Percentiles rank a stretch among this genome's conserved stretches.
Conservation (phyloP, 2,113 vertebrate genomes). For the Alligator mississippiensis region DNA sequence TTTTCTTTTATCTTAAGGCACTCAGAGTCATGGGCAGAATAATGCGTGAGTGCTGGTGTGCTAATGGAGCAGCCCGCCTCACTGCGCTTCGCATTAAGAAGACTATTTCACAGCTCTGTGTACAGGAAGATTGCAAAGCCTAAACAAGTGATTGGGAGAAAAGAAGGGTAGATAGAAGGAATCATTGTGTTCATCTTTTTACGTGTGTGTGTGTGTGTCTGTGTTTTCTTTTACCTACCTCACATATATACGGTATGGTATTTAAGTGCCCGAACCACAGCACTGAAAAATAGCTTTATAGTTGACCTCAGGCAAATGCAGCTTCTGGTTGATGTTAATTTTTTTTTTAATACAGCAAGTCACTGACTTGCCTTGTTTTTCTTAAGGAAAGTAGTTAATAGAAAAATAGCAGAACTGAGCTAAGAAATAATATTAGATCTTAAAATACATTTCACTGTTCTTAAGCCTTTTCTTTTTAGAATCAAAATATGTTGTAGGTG, state of each 20-base stretch:
- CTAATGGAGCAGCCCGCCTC: slow-evolving; percentile 89
- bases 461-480: slow-evolving; percentile 14
- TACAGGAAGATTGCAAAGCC: slow-evolving; percentile 81
- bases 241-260: slow-evolving; percentile 47
- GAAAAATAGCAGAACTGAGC: background rate
- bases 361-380: background rate
- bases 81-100: slow-evolving; percentile 97
- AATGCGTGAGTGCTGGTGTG: slow-evolving; percentile 96
- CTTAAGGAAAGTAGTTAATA: background rate
- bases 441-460: background rate
- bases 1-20: slow-evolving; percentile 74
- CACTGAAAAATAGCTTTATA: background rate
- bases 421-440: background rate
- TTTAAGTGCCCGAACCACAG: slow-evolving; percentile 32
- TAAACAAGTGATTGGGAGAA: background rate
- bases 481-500: background rate
- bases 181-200: background rate
- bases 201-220: background rate
- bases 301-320: background rate
- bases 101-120: slow-evolving; percentile 89
- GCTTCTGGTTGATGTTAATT: background rate
- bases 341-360: background rate
- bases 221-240: slow-evolving; percentile 76
- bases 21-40: slow-evolving; percentile 93
- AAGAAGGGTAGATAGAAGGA: background rate